These are phyloP conservation scores for Zaprionus ornatus DNA, from an alignment of 1,140 invertebrate genomes.

Conservation along the genomic window DNA sequence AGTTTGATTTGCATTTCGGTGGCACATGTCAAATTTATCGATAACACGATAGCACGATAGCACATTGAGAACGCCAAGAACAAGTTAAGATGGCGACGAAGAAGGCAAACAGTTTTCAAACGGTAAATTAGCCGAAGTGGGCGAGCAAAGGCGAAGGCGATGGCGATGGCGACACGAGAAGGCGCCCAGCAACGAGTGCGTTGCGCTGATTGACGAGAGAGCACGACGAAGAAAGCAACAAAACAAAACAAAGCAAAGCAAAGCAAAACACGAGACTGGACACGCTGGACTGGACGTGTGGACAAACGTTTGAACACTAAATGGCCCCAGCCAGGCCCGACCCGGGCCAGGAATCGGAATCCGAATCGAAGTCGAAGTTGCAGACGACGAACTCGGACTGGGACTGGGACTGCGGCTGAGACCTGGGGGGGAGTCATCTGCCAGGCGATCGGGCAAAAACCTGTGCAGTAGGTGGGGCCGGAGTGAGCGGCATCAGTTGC, in stretches of 20 bases:
- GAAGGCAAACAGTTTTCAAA: slow-evolving; percentile 66
- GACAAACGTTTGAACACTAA: slow-evolving; percentile 80
- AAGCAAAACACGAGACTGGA: slow-evolving; percentile 33
- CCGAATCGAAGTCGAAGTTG: slow-evolving; percentile 16
- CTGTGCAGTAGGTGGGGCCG: slow-evolving; percentile 37
- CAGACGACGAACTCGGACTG: neutral
- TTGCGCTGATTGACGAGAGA: slow-evolving; percentile 15
- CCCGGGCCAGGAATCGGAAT: slow-evolving; percentile 36
- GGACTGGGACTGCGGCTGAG: neutral
- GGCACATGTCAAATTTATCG: slow-evolving; percentile 33
- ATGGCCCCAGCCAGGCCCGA: slow-evolving; percentile 37
- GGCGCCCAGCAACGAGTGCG: slow-evolving; percentile 37
- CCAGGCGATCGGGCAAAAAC: slow-evolving; percentile 26
- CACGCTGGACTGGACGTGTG: slow-evolving; percentile 74
- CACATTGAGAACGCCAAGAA: slow-evolving; percentile 7
- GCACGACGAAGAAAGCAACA: neutral
- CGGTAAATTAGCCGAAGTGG: slow-evolving; percentile 52
- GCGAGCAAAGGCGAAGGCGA: slow-evolving; percentile 6
- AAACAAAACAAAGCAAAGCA: neutral
- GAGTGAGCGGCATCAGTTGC: slow-evolving; percentile 36
- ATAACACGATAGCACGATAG: slow-evolving; percentile 22
- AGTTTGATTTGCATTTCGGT: slow-evolving; percentile 3
- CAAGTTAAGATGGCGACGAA: slow-evolving; percentile 11
- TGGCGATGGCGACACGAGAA: slow-evolving; percentile 11
- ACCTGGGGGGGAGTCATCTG: slow-evolving; percentile 28